Percentiles rank a stretch among this genome's conserved stretches.
phyloP scores from a whole-genome alignment of 2,113 vertebrate species.

The Bungarus multicinctus region DNA sequence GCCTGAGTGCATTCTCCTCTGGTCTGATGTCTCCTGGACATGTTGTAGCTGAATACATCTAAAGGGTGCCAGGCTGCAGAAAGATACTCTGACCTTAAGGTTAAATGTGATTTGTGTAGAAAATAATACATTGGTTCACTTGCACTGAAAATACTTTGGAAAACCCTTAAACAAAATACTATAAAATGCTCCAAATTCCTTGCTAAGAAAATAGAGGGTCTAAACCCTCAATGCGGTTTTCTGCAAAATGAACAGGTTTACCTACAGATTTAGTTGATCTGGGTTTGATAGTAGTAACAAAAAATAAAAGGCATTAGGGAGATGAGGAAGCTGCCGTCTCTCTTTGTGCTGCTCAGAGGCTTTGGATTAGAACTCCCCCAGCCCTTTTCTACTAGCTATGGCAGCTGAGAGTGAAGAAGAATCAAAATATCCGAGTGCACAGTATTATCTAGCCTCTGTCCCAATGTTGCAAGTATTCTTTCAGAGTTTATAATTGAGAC shows the following conservation, averaged over 20 bases:
- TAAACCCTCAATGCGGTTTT: background rate
- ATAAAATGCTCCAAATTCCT: background rate
- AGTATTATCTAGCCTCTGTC: background rate
- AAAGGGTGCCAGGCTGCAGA: background rate
- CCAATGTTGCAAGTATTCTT: background rate
- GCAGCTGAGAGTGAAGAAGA: background rate
- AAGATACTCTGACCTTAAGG: background rate
- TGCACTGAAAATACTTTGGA: background rate
- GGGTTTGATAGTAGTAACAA: background rate
- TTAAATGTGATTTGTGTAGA: background rate
- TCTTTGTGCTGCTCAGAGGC: background rate
- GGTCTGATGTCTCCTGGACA: background rate
- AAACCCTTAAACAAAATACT: background rate
- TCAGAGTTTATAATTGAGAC: background rate
- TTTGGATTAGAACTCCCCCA: background rate
- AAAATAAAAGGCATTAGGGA: background rate
- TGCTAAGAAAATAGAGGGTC: background rate
- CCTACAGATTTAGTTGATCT: background rate
- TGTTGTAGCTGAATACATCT: background rate
- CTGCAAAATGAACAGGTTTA: background rate
- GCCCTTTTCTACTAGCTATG: background rate
- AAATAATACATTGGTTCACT: conserved; percentile 19
- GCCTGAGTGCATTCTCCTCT: background rate
- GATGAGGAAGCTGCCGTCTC: background rate
- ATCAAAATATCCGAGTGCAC: background rate